Evolutionary conservation across 1,140 invertebrate genomes (phyloP), one percentile per base, ranked within the genome.

Genomic region (Bombus superbus): DNA sequence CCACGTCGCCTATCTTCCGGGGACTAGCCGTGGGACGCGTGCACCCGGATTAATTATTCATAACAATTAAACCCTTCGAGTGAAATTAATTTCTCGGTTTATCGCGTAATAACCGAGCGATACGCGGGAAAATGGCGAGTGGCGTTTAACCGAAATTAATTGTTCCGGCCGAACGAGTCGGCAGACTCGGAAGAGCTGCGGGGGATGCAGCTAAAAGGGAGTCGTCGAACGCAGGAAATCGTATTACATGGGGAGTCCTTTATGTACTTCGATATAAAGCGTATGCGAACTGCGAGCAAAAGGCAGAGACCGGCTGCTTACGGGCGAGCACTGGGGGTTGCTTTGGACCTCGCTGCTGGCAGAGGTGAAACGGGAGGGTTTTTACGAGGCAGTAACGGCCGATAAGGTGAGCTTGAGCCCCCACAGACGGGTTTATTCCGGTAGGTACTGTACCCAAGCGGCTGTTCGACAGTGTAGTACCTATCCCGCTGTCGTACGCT

Each of bases 321-420:
- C 88, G 81, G 47, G 0, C 81, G 81, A 47, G 8, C n/a, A 9
- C 9, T 8, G 80, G 74, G 77, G 89, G 79, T 89, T 62, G 85
- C 86, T 87, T 84, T 66, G 85, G 87, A 59, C 72, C 87, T 72
- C 66, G 71, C 59, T 73, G 89, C 87, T 85, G 90, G 90, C 86
- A 91, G 91, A 94, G 92, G 90, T 91, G 92, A 93, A 94, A 93
- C 91, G 90, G 91, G 13, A 91, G 91, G 89, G 87, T 90, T 93
- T 95, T 95, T 95, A 95, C 94, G 95, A 95, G 94, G 94, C 94
- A 95, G 95, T 94, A 95, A 95, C 94, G 94, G 93, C 94, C 95
- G 95, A 95, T 95, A 95, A 95, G 95, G 95, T 94, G 95, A 95
- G 93, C 94, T 93, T 90, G 91, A 90, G 92, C 92, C 88, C 88